Percentiles rank a stretch among this genome's conserved stretches.
These are phyloP conservation scores for Borostomias antarcticus DNA, from an alignment of 2,797 vertebrate genomes.

Conservation along the genomic window DNA sequence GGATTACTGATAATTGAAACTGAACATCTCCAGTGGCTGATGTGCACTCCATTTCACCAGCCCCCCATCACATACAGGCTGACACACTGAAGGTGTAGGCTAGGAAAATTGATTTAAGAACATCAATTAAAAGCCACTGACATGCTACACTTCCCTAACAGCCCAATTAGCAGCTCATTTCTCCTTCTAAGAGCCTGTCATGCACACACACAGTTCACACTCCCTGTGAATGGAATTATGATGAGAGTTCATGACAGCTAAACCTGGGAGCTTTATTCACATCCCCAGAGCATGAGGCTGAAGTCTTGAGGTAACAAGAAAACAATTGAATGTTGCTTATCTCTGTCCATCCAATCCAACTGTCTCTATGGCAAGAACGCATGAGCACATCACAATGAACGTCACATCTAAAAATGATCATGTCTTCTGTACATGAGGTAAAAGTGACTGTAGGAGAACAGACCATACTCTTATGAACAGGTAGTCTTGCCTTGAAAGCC, in stretches of 20 bases:
- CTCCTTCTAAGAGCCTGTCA: neutral
- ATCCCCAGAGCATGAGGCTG: neutral
- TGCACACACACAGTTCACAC: neutral
- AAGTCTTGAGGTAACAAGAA: too few species aligned
- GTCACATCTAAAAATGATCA: too few species aligned
- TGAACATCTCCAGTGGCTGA: too few species aligned
- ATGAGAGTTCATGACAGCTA: neutral
- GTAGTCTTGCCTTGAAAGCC: too few species aligned
- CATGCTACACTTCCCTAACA: neutral
- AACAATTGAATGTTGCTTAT: too few species aligned
- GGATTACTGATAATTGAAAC: constrained; percentile 2
- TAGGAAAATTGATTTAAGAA: constrained; percentile 15
- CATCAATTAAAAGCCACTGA: constrained; percentile 16
- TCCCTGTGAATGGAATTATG: constrained; percentile 2
- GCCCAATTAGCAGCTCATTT: neutral
- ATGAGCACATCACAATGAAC: too few species aligned
- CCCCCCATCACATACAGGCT: neutral
- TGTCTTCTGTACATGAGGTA: too few species aligned
- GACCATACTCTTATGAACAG: too few species aligned
- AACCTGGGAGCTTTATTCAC: neutral
- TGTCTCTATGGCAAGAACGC: too few species aligned
- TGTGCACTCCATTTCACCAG: too few species aligned
- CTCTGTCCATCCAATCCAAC: too few species aligned
- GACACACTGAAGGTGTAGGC: constrained; percentile 4
- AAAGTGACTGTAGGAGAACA: too few species aligned